phyloP scores from a whole-genome alignment of 1,140 invertebrate genomes.

The Drosophila auraria region DNA sequence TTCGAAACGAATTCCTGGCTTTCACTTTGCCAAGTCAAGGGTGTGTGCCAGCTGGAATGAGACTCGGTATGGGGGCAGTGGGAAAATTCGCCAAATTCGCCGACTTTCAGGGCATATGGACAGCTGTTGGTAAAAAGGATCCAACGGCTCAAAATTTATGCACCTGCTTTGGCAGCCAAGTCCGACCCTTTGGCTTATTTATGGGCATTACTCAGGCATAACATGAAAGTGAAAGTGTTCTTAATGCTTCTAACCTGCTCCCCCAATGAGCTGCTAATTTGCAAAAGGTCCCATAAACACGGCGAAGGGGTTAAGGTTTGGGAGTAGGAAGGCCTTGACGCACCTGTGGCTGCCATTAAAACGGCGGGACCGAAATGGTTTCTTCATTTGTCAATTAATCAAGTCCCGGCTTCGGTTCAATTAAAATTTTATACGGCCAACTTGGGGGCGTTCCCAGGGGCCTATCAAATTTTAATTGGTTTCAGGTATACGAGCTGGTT shows the following conservation, averaged over 20 bases:
- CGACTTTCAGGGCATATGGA: constrained; percentile 35
- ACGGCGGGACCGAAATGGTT: constrained; percentile 27
- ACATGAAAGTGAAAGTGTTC: constrained; percentile 63
- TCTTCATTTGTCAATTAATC: constrained; percentile 62
- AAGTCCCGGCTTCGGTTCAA: constrained; percentile 38
- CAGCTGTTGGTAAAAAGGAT: constrained; percentile 39
- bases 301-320: neutral
- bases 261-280: constrained; percentile 59
- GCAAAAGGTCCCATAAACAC: constrained; percentile 50
- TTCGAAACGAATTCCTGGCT: constrained; percentile 48
- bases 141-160: constrained; percentile 35
- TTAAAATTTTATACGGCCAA: constrained; percentile 41
- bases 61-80: neutral
- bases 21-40: constrained; percentile 31
- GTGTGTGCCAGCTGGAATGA: neutral
- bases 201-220: constrained; percentile 54
- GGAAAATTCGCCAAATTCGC: neutral
- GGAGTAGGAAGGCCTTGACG: neutral
- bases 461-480: constrained; percentile 53
- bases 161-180: constrained; percentile 32
- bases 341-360: constrained; percentile 61
- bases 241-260: constrained; percentile 51
- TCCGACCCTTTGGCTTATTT: constrained; percentile 55
- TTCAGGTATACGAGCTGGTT: constrained; percentile 24
- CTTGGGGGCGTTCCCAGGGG: constrained; percentile 1